phyloP scores from a whole-genome alignment of 1,140 invertebrate species.

The Drosophila simulans region DNA sequence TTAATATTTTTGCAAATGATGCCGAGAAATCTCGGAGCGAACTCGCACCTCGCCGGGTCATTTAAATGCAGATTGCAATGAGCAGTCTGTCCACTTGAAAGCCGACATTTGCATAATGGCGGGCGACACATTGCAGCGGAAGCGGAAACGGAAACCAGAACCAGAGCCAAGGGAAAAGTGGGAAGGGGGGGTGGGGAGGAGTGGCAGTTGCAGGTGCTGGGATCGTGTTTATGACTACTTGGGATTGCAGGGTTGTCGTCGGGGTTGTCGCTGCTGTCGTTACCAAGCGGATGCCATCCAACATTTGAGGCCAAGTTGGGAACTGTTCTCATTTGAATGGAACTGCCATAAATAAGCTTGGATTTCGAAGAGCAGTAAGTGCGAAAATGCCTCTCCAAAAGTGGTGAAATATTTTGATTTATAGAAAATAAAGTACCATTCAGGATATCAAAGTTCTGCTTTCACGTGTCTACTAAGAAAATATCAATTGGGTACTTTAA shows the following conservation, averaged over 20 bases:
- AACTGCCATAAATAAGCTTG: constrained; percentile 61
- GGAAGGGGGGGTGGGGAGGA: not conserved
- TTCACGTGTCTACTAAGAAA: too few relatives aligned
- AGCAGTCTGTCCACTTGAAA: constrained; percentile 58
- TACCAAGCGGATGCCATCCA: constrained; percentile 49
- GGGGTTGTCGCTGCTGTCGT: constrained; percentile 41
- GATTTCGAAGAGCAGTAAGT: not conserved
- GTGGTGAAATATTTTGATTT: not conserved
- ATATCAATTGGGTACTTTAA: too few relatives aligned
- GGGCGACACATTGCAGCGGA: constrained; percentile 78
- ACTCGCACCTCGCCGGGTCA: constrained; percentile 58
- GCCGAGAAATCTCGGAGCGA: constrained; percentile 60
- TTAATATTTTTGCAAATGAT: constrained; percentile 76
- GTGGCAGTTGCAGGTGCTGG: constrained; percentile 59
- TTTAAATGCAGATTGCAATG: constrained; percentile 82
- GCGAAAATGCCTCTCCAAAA: constrained; percentile 1
- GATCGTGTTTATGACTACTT: constrained; percentile 75
- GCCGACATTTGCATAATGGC: constrained; percentile 74
- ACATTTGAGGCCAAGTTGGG: constrained; percentile 18
- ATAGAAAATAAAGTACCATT: too few relatives aligned
- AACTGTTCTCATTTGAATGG: constrained; percentile 65
- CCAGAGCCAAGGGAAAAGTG: constrained; percentile 9
- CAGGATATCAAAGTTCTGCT: too few relatives aligned
- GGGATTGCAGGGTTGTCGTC: constrained; percentile 56
- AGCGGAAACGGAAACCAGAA: constrained; percentile 76